Percentiles rank a stretch among this genome's conserved stretches.
Conservation (phyloP, 2,797 vertebrate genomes). For the Sparidentex hasta region DNA sequence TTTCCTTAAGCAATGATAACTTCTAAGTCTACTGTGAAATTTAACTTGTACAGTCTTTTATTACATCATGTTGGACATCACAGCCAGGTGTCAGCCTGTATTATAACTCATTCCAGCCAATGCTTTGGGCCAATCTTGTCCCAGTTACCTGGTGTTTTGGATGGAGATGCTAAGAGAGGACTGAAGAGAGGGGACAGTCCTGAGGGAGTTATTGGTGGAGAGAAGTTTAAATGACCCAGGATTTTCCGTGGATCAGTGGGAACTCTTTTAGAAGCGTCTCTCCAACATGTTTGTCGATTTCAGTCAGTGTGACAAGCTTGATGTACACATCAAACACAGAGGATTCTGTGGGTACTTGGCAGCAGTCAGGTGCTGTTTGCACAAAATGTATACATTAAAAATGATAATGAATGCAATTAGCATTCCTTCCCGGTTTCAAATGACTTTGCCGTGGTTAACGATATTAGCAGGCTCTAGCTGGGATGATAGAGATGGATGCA, state of each 20-base stretch:
- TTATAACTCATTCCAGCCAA: not conserved
- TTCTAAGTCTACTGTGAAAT: not conserved
- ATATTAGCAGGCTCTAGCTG: too few species aligned
- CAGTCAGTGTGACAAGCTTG: not conserved
- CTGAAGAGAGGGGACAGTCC: not conserved
- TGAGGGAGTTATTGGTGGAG: not conserved
- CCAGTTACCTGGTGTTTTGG: not conserved
- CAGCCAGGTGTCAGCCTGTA: not conserved
- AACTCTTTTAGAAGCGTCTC: not conserved
- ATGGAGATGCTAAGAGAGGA: not conserved
- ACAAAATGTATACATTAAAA: not conserved
- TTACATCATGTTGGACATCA: not conserved
- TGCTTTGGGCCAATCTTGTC: not conserved
- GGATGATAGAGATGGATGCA: too few species aligned
- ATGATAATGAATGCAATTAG: too few species aligned
- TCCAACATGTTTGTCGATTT: not conserved
- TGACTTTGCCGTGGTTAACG: too few species aligned
- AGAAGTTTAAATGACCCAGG: not conserved
- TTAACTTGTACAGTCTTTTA: not conserved
- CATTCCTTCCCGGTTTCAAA: too few species aligned
- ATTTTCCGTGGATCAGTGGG: not conserved
- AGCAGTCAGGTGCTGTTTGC: not conserved
- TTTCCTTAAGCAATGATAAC: too few species aligned
- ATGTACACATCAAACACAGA: not conserved
- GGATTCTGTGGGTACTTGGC: not conserved